A percentile compares a stretch with the other conserved stretches of the same genome.
Evolutionary conservation across 2,888 invertebrate species (phyloP).

Genomic region (Drosophila melanosoma): DNA sequence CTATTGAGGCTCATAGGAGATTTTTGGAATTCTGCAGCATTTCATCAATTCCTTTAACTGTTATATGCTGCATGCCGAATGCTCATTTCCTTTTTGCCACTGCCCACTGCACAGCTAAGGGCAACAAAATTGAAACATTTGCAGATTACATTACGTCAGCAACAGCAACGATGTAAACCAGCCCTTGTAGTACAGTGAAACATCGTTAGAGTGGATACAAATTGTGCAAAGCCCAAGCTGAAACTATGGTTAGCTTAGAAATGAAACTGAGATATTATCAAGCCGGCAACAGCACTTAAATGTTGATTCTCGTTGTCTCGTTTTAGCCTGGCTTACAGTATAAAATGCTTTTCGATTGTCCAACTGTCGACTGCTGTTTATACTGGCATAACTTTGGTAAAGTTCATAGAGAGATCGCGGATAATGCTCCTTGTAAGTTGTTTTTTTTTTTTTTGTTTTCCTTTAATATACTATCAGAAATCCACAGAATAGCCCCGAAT

Average conservation of each 20-base stretch:
- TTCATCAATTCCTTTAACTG: slow-evolving; percentile 52
- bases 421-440: slow-evolving; percentile 35
- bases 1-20: slow-evolving; percentile 4
- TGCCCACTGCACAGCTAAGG: slow-evolving; percentile 3
- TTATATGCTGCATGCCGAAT: slow-evolving; percentile 18
- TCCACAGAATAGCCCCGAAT: slow-evolving; percentile 37
- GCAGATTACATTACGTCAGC: slow-evolving; percentile 61
- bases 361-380: slow-evolving; percentile 14
- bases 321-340: not conserved
- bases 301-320: not conserved
- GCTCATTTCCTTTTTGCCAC: slow-evolving; percentile 2
- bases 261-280: not conserved
- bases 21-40: slow-evolving; percentile 37
- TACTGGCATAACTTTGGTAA: slow-evolving; percentile 44
- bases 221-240: slow-evolving; percentile 5
- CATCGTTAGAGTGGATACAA: slow-evolving; percentile 24
- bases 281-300: not conserved
- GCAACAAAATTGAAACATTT: slow-evolving; percentile 58
- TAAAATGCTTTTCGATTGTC: slow-evolving; percentile 19
- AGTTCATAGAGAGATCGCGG: slow-evolving; percentile 48
- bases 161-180: slow-evolving; percentile 28
- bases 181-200: slow-evolving; percentile 39
- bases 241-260: not conserved
- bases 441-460: not conserved
- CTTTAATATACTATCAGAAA: slow-evolving; percentile 55